These are phyloP conservation scores for Nephrocerus scutellatus DNA, from an alignment of 2,888 invertebrate species.

Conservation along the genomic window DNA sequence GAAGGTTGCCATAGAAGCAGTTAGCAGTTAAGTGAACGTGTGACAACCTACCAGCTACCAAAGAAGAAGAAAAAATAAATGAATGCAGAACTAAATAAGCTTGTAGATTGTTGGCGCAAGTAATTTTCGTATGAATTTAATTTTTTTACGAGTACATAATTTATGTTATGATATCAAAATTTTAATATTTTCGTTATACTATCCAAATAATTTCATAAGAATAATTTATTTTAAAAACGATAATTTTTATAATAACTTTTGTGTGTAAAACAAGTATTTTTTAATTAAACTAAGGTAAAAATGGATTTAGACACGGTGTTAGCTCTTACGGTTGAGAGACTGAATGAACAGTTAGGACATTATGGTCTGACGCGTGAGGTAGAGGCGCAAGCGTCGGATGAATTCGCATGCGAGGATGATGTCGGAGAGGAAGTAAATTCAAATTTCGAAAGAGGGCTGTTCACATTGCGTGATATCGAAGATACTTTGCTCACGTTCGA, in stretches of 20 bases:
- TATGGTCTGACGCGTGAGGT: neutral
- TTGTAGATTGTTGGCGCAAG: too few species aligned
- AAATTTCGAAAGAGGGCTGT: neutral
- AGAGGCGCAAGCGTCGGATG: too few species aligned
- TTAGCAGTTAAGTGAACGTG: too few species aligned
- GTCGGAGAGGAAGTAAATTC: neutral
- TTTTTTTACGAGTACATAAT: neutral
- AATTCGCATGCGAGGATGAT: neutral
- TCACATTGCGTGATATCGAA: conserved; percentile 3
- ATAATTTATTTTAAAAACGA: too few species aligned
- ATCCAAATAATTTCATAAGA: too few species aligned
- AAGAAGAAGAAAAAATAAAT: too few species aligned
- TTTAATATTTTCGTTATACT: neutral
- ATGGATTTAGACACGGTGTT: neutral
- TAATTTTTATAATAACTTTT: too few species aligned
- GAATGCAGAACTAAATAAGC: too few species aligned
- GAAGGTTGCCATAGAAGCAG: too few species aligned
- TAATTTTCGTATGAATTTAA: neutral
- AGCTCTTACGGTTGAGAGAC: neutral
- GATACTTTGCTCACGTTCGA: conserved; percentile 3
- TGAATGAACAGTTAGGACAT: conserved; percentile 1
- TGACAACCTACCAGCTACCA: too few species aligned
- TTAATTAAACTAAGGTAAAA: too few species aligned
- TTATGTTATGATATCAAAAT: neutral
- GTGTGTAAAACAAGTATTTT: too few species aligned